Percentiles rank a stretch among this genome's conserved stretches.
Conservation (phyloP, 2,797 vertebrate genomes). For the Selene dorsalis region DNA sequence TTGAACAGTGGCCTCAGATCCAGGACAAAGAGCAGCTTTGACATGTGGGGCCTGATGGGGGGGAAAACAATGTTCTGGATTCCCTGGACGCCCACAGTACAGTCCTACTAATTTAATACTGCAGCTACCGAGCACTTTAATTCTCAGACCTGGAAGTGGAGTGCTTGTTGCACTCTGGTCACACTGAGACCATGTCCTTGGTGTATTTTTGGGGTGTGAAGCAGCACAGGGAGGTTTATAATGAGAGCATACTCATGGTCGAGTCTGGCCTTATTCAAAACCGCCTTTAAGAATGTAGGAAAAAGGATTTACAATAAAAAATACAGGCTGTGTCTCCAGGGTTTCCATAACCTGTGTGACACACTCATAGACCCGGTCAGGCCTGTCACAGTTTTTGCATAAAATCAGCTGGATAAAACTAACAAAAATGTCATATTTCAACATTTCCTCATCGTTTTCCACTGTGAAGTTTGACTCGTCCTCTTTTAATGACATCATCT, state of each 20-base stretch:
- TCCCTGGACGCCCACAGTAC: slow-evolving; percentile 12
- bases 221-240: neutral
- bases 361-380: no score
- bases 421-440: no score
- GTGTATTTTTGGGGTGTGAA: neutral
- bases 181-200: neutral
- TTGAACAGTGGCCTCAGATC: slow-evolving; percentile 42
- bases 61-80: slow-evolving; percentile 27
- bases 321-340: neutral
- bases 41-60: slow-evolving; percentile 15
- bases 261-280: neutral
- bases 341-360: no score
- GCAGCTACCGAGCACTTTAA: neutral
- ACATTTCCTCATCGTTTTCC: no score
- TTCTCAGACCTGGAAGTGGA: neutral
- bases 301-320: neutral
- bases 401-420: no score
- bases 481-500: no score
- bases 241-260: neutral
- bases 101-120: slow-evolving; percentile 2
- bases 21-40: slow-evolving; percentile 61
- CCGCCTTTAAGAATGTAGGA: neutral
- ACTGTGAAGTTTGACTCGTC: no score
- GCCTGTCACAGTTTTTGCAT: no score
- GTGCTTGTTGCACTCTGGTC: neutral